These are phyloP conservation scores for Phoxinus dragarum DNA, from an alignment of 2,797 vertebrate genomes.

Conservation along the genomic window DNA sequence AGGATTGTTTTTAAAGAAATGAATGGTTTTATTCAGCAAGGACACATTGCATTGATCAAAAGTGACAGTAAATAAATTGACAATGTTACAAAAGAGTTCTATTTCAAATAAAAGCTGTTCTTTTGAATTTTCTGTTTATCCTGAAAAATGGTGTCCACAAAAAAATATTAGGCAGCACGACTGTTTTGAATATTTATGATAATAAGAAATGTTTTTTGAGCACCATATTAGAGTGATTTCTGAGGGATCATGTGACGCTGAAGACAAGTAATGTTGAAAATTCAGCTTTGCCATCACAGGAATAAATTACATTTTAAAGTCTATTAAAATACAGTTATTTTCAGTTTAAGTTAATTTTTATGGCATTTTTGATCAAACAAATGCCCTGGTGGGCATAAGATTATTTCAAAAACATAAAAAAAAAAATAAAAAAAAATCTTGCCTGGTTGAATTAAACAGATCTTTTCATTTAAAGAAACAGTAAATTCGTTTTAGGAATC, in stretches of 20 bases:
- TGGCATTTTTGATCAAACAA: background rate
- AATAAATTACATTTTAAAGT: background rate
- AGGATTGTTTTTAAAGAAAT: slow-evolving; percentile 4
- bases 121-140: background rate
- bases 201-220: background rate
- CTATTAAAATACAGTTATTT: background rate
- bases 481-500: background rate
- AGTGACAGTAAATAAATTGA: background rate
- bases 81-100: background rate
- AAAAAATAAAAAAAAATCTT: too few relatives aligned
- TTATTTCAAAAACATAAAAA: background rate
- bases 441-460: background rate
- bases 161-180: too few relatives aligned
- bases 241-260: background rate
- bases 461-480: background rate
- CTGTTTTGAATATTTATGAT: background rate
- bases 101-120: background rate
- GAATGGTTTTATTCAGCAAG: background rate
- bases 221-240: background rate
- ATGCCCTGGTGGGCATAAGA: background rate
- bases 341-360: background rate
- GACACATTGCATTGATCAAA: background rate
- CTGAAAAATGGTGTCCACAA: background rate
- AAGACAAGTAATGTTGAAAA: background rate
- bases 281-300: background rate